A percentile compares a stretch with the other conserved stretches of the same genome.
phyloP scores from a whole-genome alignment of 2,888 invertebrate genomes.

The Lasioglossum zephyrum region DNA sequence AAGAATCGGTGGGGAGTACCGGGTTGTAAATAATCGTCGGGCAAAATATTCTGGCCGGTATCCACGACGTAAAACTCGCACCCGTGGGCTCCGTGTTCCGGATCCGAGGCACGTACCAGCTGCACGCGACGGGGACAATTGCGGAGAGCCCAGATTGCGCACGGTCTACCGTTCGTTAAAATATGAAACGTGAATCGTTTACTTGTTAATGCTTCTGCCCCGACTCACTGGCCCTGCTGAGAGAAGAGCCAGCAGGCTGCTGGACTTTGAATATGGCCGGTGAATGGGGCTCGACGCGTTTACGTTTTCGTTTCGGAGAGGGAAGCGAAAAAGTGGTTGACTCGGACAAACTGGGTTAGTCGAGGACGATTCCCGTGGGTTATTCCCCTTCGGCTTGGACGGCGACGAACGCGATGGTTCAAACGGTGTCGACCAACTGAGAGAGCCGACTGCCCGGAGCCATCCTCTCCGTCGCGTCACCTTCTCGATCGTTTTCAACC shows the following conservation, averaged over 20 bases:
- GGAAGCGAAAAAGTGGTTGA: not conserved
- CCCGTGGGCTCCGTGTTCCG: not conserved
- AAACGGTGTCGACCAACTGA: not conserved
- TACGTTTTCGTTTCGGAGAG: conserved; percentile 40
- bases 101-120: not conserved
- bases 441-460: not conserved
- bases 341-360: conserved; percentile 51
- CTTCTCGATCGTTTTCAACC: not conserved
- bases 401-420: not conserved
- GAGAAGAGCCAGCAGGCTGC: not conserved
- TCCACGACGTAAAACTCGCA: not conserved
- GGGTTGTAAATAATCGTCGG: not conserved
- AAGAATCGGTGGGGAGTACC: not conserved
- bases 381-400: conserved; percentile 6
- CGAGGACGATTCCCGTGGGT: conserved; percentile 54
- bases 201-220: not conserved
- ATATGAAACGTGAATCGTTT: conserved; percentile 2
- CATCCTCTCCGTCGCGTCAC: not conserved
- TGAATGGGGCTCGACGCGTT: conserved; percentile 10
- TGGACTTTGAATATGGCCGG: not conserved
- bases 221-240: not conserved
- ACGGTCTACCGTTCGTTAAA: not conserved
- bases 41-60: not conserved
- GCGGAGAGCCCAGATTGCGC: not conserved
- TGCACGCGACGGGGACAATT: not conserved